These are phyloP conservation scores for Thaumatotibia leucotreta DNA, from an alignment of 1,140 invertebrate species.

Conservation along the genomic window DNA sequence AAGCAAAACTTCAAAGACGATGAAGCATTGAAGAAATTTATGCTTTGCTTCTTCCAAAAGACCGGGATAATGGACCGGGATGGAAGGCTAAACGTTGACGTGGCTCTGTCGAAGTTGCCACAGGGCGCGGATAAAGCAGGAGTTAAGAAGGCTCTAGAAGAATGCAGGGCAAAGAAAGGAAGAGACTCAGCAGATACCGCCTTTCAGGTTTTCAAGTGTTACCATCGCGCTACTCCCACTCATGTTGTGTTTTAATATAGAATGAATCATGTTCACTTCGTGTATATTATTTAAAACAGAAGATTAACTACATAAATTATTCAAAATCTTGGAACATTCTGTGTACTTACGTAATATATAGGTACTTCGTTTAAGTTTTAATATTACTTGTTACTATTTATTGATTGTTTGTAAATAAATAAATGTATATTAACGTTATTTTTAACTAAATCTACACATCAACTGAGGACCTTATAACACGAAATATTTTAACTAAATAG, in stretches of 20 bases:
- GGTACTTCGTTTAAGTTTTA: not conserved
- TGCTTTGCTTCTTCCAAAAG: constrained; percentile 65
- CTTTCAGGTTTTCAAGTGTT: constrained; percentile 73
- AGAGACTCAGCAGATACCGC: constrained; percentile 64
- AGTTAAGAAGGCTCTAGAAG: constrained; percentile 51
- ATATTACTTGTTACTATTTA: not conserved
- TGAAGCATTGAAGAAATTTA: constrained; percentile 59
- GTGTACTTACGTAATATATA: no score
- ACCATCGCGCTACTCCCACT: constrained; percentile 50
- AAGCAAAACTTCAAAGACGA: constrained; percentile 61
- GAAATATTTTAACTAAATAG: no score
- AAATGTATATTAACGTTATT: not conserved
- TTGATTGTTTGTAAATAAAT: not conserved
- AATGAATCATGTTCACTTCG: not conserved
- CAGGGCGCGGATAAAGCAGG: constrained; percentile 46
- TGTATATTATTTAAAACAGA: not conserved
- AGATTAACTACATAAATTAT: not conserved
- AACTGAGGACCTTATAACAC: no score
- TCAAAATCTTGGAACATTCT: not conserved
- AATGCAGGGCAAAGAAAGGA: constrained; percentile 60
- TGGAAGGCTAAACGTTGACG: constrained; percentile 57
- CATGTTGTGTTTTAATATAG: constrained; percentile 20
- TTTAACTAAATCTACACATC: no score
- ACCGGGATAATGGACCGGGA: constrained; percentile 53
- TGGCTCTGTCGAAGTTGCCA: constrained; percentile 56